A percentile compares a stretch with the other conserved stretches of the same genome.
Evolutionary conservation across 2,888 invertebrate genomes (phyloP).

Genomic region (Drosophila bunnanda): DNA sequence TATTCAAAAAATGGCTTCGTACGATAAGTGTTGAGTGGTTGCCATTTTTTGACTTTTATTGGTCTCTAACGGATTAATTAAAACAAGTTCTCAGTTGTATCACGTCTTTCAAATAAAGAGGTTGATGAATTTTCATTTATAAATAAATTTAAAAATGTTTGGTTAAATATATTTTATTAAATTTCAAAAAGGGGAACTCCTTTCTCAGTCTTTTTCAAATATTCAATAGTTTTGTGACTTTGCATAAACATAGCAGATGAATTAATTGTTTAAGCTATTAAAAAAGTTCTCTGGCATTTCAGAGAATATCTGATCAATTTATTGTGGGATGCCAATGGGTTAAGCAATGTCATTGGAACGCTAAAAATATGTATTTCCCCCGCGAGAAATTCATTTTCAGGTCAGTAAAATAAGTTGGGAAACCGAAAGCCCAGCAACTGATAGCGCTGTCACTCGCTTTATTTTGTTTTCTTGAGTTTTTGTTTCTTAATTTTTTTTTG

Average conservation of each 20-base stretch:
- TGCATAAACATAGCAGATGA: neutral
- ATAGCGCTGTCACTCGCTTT: slow-evolving; percentile 25
- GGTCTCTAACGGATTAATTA: neutral
- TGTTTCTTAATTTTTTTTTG: slow-evolving; percentile 41
- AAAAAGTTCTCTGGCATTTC: neutral
- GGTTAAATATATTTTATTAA: too few species aligned
- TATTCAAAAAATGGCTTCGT: neutral
- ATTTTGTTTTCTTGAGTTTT: slow-evolving; percentile 32
- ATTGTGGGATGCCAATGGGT: slow-evolving; percentile 1
- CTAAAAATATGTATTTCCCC: slow-evolving; percentile 12
- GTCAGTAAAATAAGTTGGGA: slow-evolving; percentile 45
- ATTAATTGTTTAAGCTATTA: neutral
- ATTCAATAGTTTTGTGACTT: neutral
- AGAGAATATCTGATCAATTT: neutral
- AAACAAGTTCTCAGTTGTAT: neutral
- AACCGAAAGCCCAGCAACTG: slow-evolving; percentile 36
- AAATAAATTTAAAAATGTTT: neutral
- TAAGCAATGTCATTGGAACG: slow-evolving; percentile 16
- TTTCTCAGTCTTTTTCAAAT: neutral
- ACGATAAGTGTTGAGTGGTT: slow-evolving; percentile 1
- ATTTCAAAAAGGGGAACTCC: too few species aligned
- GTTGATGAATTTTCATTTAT: neutral
- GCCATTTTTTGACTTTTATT: slow-evolving; percentile 8
- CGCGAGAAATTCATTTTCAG: slow-evolving; percentile 41
- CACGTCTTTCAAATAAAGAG: neutral